Conservation (phyloP, 2,888 invertebrate genomes). For the Pyrrhosoma nymphula region DNA sequence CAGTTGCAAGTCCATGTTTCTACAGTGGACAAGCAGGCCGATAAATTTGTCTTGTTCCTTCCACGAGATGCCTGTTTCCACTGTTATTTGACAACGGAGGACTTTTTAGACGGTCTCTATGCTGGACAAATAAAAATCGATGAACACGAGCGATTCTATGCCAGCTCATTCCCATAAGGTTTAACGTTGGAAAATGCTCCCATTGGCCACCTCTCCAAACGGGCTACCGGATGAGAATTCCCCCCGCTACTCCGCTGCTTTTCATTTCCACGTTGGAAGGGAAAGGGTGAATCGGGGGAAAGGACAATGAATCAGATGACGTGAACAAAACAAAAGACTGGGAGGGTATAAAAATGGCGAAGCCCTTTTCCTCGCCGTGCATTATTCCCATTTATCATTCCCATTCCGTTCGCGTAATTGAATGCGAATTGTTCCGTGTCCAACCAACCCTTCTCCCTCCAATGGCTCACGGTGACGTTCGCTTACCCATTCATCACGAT, state of each 20-base stretch:
- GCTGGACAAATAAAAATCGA: neutral
- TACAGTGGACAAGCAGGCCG: no score
- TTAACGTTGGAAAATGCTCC: neutral
- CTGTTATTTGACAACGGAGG: no score
- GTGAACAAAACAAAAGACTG: neutral
- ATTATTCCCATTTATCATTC: neutral
- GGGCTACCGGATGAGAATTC: neutral
- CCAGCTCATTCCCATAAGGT: neutral
- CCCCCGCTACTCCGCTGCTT: neutral
- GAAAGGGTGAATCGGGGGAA: neutral
- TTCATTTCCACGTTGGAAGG: neutral
- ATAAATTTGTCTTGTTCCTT: no score
- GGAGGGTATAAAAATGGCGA: neutral
- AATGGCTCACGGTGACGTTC: neutral
- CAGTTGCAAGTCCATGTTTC: no score
- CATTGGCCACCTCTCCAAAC: neutral
- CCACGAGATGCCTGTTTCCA: no score
- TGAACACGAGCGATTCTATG: neutral
- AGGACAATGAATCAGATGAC: neutral
- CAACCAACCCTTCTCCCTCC: neutral
- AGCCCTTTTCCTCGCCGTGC: neutral
- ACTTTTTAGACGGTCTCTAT: no score
- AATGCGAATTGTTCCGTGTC: constrained; percentile 3
- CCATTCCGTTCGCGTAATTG: neutral
- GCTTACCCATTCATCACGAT: neutral